A percentile compares a stretch with the other conserved stretches of the same genome.
phyloP scores from a whole-genome alignment of 2,113 vertebrate species.

The Pteronura brasiliensis region DNA sequence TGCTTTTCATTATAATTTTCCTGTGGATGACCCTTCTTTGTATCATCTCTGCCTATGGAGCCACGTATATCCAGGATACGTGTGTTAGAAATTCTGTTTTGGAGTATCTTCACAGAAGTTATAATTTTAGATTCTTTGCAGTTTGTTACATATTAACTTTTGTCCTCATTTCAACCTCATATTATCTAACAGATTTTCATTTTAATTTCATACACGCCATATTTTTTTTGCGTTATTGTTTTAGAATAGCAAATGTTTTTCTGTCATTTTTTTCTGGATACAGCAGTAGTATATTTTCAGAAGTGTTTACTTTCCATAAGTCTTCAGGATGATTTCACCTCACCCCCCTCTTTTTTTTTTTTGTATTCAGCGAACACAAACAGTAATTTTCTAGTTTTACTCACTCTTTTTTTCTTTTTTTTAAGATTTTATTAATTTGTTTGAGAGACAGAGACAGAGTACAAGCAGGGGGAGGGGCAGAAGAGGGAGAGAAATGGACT shows the following conservation, averaged over 20 bases:
- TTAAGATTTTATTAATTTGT: too few relatives aligned
- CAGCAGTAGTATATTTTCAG: neutral
- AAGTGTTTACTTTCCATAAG: neutral
- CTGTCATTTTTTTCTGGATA: neutral
- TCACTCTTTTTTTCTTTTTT: neutral
- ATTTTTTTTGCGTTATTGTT: neutral
- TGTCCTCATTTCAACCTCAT: neutral
- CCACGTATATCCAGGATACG: neutral
- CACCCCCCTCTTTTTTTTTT: neutral
- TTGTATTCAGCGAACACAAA: neutral
- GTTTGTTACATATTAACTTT: neutral
- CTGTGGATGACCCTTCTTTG: neutral
- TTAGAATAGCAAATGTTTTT: neutral
- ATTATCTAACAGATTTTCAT: neutral
- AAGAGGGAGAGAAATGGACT: too few relatives aligned
- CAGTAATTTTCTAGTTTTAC: neutral
- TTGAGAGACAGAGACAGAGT: too few relatives aligned
- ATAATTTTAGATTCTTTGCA: neutral
- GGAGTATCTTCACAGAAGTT: neutral
- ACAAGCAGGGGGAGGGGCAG: too few relatives aligned
- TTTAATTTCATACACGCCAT: neutral
- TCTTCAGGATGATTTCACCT: neutral
- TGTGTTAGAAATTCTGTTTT: neutral
- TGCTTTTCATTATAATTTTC: neutral
- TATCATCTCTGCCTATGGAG: neutral